Conservation (phyloP, 2,888 invertebrate species). For the Patella depressa region DNA sequence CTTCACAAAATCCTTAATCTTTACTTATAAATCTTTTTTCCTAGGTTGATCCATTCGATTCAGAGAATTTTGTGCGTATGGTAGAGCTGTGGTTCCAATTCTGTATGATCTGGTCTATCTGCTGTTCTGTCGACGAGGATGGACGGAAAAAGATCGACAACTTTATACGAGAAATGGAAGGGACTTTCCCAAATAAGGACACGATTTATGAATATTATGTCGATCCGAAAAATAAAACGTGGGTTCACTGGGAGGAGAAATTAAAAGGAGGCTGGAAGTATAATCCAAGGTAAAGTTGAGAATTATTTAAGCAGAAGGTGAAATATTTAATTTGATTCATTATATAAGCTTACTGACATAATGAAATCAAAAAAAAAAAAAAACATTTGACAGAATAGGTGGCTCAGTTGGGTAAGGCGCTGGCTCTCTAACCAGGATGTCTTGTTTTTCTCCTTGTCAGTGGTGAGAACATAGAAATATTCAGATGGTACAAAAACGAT, state of each 20-base stretch:
- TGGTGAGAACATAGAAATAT: too few species aligned
- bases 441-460: too few species aligned
- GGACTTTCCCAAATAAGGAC: slow-evolving; percentile 85
- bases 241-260: slow-evolving; percentile 86
- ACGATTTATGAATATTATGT: slow-evolving; percentile 92
- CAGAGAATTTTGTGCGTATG: slow-evolving; percentile 67
- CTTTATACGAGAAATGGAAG: slow-evolving; percentile 71
- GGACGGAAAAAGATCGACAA: slow-evolving; percentile 72
- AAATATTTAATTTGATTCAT: too few species aligned
- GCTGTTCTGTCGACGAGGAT: slow-evolving; percentile 71
- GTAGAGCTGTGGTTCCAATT: slow-evolving; percentile 72
- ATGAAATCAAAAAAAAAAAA: too few species aligned
- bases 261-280: slow-evolving; percentile 83
- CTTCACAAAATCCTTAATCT: too few species aligned
- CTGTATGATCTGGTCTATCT: slow-evolving; percentile 72
- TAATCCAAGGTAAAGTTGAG: slow-evolving; percentile 75
- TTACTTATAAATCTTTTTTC: neutral
- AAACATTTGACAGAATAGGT: too few species aligned
- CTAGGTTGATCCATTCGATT: slow-evolving; percentile 65
- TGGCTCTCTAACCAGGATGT: too few species aligned
- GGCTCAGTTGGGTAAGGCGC: too few species aligned
- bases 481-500: too few species aligned
- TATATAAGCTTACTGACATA: too few species aligned
- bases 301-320: too few species aligned
- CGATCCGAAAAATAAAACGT: slow-evolving; percentile 80